Evolutionary conservation across 2,113 vertebrate genomes (phyloP).

Genomic region (Prinia subflava): DNA sequence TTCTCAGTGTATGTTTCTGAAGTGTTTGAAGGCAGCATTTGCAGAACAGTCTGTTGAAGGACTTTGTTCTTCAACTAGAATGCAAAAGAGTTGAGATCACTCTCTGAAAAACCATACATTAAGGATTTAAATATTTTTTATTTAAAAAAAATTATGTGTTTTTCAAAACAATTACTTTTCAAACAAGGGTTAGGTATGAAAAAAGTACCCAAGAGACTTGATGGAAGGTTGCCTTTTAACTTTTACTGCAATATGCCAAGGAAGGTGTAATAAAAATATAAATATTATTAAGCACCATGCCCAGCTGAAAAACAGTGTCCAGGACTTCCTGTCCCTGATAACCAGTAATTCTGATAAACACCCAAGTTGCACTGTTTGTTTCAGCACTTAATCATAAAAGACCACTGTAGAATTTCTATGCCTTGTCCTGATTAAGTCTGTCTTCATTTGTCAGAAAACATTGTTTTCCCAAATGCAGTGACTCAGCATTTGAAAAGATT

Average conservation of each 20-base stretch:
- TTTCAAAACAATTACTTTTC: neutral
- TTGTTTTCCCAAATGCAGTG: neutral
- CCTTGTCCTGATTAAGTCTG: neutral
- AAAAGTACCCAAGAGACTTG: neutral
- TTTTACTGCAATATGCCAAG: neutral
- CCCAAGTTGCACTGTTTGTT: neutral
- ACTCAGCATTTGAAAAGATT: slow-evolving; percentile 32
- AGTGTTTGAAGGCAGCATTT: neutral
- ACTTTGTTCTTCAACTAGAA: neutral
- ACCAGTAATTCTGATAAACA: neutral
- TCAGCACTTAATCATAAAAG: neutral
- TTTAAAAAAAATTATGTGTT: neutral
- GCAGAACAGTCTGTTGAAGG: neutral
- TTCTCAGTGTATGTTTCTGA: neutral
- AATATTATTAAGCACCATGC: neutral
- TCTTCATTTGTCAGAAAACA: neutral
- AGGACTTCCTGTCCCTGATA: neutral
- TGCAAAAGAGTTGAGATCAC: neutral
- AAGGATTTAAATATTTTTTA: neutral
- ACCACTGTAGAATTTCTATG: neutral
- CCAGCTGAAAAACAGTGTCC: neutral
- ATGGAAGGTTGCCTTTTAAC: slow-evolving; percentile 5
- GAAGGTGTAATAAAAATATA: neutral
- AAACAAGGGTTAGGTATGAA: neutral
- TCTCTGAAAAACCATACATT: neutral